Conservation (phyloP, 2,888 invertebrate genomes). For the Horisme vitalbata region DNA sequence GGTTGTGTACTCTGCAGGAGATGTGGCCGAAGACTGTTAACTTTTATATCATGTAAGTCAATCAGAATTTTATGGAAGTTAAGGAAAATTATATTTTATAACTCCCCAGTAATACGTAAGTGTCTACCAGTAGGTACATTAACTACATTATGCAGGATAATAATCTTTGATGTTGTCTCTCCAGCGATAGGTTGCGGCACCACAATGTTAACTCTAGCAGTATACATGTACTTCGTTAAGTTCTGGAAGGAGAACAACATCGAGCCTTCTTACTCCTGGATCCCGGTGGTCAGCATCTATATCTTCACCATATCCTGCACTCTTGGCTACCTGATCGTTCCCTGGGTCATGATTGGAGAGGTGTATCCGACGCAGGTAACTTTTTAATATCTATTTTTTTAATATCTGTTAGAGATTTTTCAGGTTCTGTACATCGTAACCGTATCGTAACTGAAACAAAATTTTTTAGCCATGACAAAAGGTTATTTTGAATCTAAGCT, state of each 20-base stretch:
- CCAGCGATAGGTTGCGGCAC: conserved; percentile 84
- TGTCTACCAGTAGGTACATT: too few relatives aligned
- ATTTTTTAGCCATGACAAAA: too few relatives aligned
- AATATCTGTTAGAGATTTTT: too few relatives aligned
- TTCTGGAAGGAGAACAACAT: conserved; percentile 72
- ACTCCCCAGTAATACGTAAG: background rate
- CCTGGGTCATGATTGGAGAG: conserved; percentile 90
- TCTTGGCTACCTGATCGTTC: conserved; percentile 86
- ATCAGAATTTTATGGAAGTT: too few relatives aligned
- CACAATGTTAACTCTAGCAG: conserved; percentile 84
- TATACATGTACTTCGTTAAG: conserved; percentile 83
- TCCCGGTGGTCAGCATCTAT: conserved; percentile 84
- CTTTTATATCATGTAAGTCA: conserved; percentile 84
- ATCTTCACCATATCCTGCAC: conserved; percentile 85
- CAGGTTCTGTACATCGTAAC: too few relatives aligned
- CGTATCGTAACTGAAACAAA: too few relatives aligned
- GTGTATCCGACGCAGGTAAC: conserved; percentile 85
- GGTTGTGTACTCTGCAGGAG: conserved; percentile 84
- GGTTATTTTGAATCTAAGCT: too few relatives aligned
- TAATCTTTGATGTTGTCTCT: conserved; percentile 14
- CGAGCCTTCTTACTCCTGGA: conserved; percentile 77
- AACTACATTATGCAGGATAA: too few relatives aligned
- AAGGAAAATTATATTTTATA: too few relatives aligned
- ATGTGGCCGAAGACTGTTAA: conserved; percentile 84
- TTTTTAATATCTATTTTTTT: too few relatives aligned